Base-by-base conservation (phyloP, 2,888 invertebrate species). In the Dendrolimus pini region DNA sequence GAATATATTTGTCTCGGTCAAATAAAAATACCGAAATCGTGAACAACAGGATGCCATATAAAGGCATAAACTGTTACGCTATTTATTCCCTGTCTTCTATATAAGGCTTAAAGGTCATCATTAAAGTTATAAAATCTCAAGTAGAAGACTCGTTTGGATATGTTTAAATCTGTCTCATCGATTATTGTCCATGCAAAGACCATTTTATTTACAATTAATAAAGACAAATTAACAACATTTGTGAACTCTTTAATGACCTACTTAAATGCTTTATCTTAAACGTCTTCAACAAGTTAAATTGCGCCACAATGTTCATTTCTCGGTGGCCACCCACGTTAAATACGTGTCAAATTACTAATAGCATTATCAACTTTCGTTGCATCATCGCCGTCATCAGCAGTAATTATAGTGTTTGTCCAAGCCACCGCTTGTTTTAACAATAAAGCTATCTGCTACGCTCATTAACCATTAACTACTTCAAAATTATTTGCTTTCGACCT, bases 301-400 rank as follows among this genome's bases (percentile, higher is more conserved):
- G 77, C 78, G 75, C 75, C 78, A 81, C 72, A 71, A 75, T 77
- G 76, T 75, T 76, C 79, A 77, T 79, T 81, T 78, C 77, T 75
- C 72, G 64, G 75, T 75, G 79, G 66, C 83, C 83, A 82, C 85
- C 85, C 83, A 85, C 85, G 76, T 79, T 77, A 74, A 78, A 76
- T 77, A 86, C 88, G 87, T 89, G 88, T 87, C 84, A 84, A 83
- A 84, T 82, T 78, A 84, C 80, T 84, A 82, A 83, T 81, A 80
- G 78, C 78, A 82, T 85, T 86, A 89, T 88, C 87, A 85, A 82
- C 85, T 87, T 86, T 88, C 83, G 69, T 89, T 88, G 82, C 88
- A 84, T 88, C 85, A 88, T 80, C 79, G 67, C 67, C 67, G 69
- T 70, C 79, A 75, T 77, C 74, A 69, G 66, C 72, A 73, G 75